These are phyloP conservation scores for Anser cygnoides DNA, from an alignment of 2,113 vertebrate genomes.

Conservation along the genomic window DNA sequence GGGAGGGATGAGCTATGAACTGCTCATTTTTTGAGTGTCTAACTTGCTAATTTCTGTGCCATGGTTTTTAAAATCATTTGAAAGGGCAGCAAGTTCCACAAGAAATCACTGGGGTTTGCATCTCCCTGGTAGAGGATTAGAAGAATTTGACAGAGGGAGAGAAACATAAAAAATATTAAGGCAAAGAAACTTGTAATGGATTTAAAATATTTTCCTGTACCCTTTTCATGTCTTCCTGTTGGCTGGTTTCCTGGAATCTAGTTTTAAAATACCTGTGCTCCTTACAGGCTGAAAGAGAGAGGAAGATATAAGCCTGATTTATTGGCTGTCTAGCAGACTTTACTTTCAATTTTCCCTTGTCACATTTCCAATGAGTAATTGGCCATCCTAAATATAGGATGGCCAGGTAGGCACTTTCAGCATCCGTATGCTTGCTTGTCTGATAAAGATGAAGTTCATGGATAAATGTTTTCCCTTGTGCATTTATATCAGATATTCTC, in stretches of 20 bases:
- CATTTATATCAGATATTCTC: background rate
- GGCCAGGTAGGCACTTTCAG: background rate
- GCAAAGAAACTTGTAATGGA: background rate
- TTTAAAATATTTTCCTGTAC: background rate
- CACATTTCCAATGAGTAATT: background rate
- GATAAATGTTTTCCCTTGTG: background rate
- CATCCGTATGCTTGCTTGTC: background rate
- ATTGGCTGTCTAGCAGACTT: slow-evolving; percentile 1
- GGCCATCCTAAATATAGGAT: background rate
- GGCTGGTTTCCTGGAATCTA: background rate
- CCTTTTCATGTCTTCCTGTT: background rate
- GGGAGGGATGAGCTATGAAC: background rate
- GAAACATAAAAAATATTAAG: background rate
- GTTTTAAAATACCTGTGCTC: background rate
- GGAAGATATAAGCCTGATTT: slow-evolving; percentile 17
- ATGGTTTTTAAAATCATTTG: background rate
- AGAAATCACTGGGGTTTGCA: background rate
- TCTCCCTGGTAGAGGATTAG: background rate
- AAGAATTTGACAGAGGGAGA: background rate
- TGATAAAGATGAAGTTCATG: background rate
- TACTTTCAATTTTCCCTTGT: slow-evolving; percentile 39
- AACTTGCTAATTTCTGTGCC: background rate
- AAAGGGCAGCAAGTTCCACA: background rate
- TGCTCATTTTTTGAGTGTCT: background rate
- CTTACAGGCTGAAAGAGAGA: background rate